A percentile compares a stretch with the other conserved stretches of the same genome.
Evolutionary conservation across 1,140 invertebrate genomes (phyloP).

Genomic region (Drosophila insularis): DNA sequence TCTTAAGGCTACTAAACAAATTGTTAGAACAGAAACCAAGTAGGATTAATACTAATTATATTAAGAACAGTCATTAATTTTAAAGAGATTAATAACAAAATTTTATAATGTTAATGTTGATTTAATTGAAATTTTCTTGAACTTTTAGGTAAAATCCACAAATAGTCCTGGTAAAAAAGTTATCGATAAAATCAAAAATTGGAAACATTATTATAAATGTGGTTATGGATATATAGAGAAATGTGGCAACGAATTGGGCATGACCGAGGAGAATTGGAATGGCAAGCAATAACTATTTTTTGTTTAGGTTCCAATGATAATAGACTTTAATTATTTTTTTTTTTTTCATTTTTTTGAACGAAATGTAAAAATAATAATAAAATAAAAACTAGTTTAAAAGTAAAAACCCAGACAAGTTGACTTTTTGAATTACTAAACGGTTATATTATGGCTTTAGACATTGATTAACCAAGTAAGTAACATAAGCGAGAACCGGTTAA

Average conservation of each 20-base stretch:
- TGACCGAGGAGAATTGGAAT: not conserved
- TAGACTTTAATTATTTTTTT: not conserved
- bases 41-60: too few relatives aligned
- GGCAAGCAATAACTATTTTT: not conserved
- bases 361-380: not conserved
- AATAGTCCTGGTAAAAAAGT: not conserved
- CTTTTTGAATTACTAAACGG: not conserved
- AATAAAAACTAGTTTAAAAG: not conserved
- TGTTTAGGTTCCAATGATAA: not conserved
- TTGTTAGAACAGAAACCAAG: too few relatives aligned
- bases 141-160: not conserved
- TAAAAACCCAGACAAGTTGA: constrained; percentile 3
- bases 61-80: too few relatives aligned
- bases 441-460: constrained; percentile 1
- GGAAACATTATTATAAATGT: not conserved
- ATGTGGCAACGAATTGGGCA: constrained; percentile 1
- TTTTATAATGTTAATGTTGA: too few relatives aligned
- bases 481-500: not conserved
- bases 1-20: too few relatives aligned
- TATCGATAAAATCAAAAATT: not conserved
- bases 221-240: not conserved
- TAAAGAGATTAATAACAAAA: too few relatives aligned
- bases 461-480: constrained; percentile 7
- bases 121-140: too few relatives aligned
- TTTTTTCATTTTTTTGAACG: not conserved